Evolutionary conservation across 2,113 vertebrate genomes (phyloP).

Genomic region (Ivindomyrus marchei): DNA sequence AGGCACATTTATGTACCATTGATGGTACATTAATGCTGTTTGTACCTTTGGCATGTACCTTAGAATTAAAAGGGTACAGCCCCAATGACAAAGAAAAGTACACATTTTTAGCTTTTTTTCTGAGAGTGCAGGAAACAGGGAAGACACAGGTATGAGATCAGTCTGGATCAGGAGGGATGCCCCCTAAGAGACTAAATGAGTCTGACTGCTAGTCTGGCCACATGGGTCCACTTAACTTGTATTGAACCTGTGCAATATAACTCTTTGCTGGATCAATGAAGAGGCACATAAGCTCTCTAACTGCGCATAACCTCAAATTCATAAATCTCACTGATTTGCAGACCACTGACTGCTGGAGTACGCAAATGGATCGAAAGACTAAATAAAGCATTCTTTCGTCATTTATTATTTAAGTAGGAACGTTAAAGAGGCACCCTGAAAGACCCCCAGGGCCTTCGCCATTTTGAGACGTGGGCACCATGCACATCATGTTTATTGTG

Average conservation of each 20-base stretch:
- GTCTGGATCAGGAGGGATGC: neutral
- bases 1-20: no score
- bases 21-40: no score
- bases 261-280: constrained; percentile 13
- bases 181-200: neutral
- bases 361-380: neutral
- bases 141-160: neutral
- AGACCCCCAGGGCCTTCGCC: neutral
- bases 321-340: constrained; percentile 10
- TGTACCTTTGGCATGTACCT: no score
- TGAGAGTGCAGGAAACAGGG: neutral
- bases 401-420: neutral
- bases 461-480: neutral
- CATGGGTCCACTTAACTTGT: neutral
- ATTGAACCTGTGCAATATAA: neutral
- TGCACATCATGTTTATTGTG: neutral
- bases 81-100: no score
- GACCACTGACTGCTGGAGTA: neutral
- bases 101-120: no score
- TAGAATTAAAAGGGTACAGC: no score
- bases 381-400: neutral
- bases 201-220: neutral
- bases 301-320: neutral
- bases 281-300: neutral
- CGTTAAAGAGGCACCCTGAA: neutral